These are phyloP conservation scores for Pangasius macronema DNA, from an alignment of 2,797 vertebrate species.

Conservation along the genomic window DNA sequence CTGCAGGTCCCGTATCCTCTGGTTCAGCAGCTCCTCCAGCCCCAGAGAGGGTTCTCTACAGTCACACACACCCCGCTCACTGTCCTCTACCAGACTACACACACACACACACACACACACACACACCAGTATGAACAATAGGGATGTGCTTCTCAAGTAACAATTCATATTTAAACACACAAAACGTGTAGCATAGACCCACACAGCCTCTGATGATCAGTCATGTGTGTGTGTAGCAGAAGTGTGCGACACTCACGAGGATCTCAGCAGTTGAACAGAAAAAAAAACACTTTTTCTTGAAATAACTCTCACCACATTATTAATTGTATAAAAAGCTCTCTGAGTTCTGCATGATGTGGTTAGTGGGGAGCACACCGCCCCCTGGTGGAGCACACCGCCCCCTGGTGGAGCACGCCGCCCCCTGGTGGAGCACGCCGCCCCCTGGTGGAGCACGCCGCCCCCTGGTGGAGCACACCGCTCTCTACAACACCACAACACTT, in stretches of 20 bases:
- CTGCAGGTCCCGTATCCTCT: constrained; percentile 75
- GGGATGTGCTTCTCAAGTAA: too few relatives aligned
- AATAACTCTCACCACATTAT: too few relatives aligned
- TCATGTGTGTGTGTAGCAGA: background rate
- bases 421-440: too few relatives aligned
- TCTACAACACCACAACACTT: too few relatives aligned
- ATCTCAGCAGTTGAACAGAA: too few relatives aligned
- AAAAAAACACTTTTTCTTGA: too few relatives aligned
- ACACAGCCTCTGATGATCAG: background rate
- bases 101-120: background rate
- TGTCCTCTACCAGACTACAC: constrained; percentile 82
- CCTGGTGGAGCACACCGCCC: background rate
- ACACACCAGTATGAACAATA: background rate
- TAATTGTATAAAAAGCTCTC: too few relatives aligned
- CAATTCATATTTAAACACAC: background rate
- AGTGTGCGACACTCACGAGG: too few relatives aligned
- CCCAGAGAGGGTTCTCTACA: constrained; percentile 78
- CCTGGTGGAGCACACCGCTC: background rate
- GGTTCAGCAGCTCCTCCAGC: constrained; percentile 82
- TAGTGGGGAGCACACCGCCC: background rate
- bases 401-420: too few relatives aligned
- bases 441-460: too few relatives aligned
- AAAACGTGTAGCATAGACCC: background rate
- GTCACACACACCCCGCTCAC: constrained; percentile 72
- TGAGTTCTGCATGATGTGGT: too few relatives aligned